Base-by-base conservation (phyloP, 1,140 invertebrate species). In the Drosophila leontia region DNA sequence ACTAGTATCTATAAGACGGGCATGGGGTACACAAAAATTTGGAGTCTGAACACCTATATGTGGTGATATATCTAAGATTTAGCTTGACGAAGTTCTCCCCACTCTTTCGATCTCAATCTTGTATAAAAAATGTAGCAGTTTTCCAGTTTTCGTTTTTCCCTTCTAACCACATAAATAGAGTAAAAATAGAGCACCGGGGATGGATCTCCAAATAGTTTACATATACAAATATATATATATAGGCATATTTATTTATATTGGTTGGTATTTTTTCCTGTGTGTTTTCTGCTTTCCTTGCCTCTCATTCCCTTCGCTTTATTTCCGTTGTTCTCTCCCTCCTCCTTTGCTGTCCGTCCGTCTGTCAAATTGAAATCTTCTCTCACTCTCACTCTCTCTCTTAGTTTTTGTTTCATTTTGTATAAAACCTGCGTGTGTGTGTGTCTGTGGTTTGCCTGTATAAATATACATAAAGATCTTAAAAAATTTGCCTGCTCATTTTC, bases 171-270 rank as follows among this genome's bases (percentile, higher is more conserved):
- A 88, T 81, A 88, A 80, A 88, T 84, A 87, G 83, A 90, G 81
- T 81, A 88, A 80, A 88, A 90, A 87, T 87, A 90, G 81, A 88
- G 85, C 84, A 84, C 75, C 69, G 75, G 64, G 77, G 58, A 90
- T 69, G 77, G 68, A 90, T 82, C 82, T 88, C 85, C 84, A 88
- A 90, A 90, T 90, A 90, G 85, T 88, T 84, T 75, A 81, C 85
- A 81, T 88, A 87, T 88, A 87, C 60, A 78, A 78, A 80, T 65
- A 87, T 87, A 87, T 62, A 65, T 62, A 65, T 61, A 82, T 62
- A 67, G 53, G 60, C 42, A 63, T 76, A 75, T 61, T 69, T 60
- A 67, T 79, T 74, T 87, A 80, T 80, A 70, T 75, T 80, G 80
- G 58, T 88, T 88, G 68, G 68, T 83, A 68, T 84, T 87, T 56